These are phyloP conservation scores for Enteromius paludinosus DNA, from an alignment of 2,797 vertebrate genomes.

Conservation along the genomic window DNA sequence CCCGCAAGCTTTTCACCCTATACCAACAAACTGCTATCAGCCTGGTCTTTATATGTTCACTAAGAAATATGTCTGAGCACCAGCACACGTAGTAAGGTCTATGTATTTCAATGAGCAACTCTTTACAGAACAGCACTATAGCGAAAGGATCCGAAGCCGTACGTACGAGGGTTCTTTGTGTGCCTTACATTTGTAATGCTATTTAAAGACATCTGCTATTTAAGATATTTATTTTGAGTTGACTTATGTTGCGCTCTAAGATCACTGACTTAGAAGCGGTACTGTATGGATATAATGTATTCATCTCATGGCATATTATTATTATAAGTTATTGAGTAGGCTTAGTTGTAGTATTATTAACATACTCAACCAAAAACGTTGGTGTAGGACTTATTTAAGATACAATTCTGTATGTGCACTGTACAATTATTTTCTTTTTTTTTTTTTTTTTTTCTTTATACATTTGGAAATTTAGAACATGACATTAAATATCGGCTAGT, in stretches of 20 bases:
- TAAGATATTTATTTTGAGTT: conserved; percentile 98
- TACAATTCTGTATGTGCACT: conserved; percentile 93
- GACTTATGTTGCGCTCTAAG: conserved; percentile 92
- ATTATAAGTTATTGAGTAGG: conserved; percentile 98
- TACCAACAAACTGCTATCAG: conserved; percentile 26
- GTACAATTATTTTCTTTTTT: conserved; percentile 80
- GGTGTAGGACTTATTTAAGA: conserved; percentile 96
- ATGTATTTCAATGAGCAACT: conserved; percentile 45
- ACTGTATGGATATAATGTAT: conserved; percentile 97
- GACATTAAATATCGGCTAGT: conserved; percentile 84
- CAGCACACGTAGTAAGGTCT: conserved; percentile 54
- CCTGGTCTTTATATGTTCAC: conserved; percentile 42
- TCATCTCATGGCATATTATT: conserved; percentile 96
- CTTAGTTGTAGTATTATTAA: conserved; percentile 93
- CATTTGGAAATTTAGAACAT: conserved; percentile 87
- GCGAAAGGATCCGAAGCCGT: conserved; percentile 70
- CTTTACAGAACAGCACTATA: conserved; percentile 56
- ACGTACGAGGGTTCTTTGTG: conserved; percentile 50
- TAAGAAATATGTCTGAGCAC: conserved; percentile 44
- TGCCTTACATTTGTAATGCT: conserved; percentile 97
- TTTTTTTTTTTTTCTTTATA: conserved; percentile 73
- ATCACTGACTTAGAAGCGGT: conserved; percentile 93
- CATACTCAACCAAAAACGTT: conserved; percentile 96
- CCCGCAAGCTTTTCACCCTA: conserved; percentile 25
- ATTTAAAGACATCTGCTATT: conserved; percentile 84